Percentiles rank a stretch among this genome's conserved stretches.
phyloP scores from a whole-genome alignment of 2,888 invertebrate genomes.

The Meta bourneti region DNA sequence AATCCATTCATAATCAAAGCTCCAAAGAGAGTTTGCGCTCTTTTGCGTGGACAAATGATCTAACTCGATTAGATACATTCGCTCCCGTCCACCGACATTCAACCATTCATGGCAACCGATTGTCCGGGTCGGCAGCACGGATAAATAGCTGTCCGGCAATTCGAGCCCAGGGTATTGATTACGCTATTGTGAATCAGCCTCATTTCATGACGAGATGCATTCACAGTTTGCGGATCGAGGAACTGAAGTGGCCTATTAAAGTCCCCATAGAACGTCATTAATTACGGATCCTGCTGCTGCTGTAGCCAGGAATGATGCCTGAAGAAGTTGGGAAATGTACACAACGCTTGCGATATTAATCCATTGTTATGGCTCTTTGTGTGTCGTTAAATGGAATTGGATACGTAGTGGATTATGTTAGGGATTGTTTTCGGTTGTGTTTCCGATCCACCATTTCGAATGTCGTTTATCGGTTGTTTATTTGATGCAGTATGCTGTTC shows the following conservation, averaged over 20 bases:
- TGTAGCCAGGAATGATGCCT: neutral
- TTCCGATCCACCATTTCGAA: too few relatives aligned
- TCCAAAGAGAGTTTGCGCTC: too few relatives aligned
- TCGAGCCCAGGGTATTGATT: neutral
- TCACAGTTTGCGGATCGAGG: neutral
- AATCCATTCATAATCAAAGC: too few relatives aligned
- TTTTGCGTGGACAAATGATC: neutral
- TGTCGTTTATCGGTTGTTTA: too few relatives aligned
- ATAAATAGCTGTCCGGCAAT: slow-evolving; percentile 18
- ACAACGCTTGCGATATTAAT: too few relatives aligned
- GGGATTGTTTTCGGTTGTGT: too few relatives aligned
- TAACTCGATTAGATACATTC: neutral
- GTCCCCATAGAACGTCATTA: slow-evolving; percentile 4
- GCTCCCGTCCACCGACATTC: neutral
- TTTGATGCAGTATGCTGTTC: too few relatives aligned
- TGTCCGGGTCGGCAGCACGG: neutral
- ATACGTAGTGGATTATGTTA: too few relatives aligned
- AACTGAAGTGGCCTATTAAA: neutral
- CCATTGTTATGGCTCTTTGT: too few relatives aligned
- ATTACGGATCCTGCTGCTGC: neutral
- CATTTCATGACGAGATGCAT: neutral
- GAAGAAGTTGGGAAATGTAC: neutral
- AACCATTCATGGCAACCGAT: neutral
- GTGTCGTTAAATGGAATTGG: too few relatives aligned
- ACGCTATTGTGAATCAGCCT: slow-evolving; percentile 21